Percentiles rank a stretch among this genome's conserved stretches.
These are phyloP conservation scores for Prietella phreatophila DNA, from an alignment of 2,113 vertebrate genomes.

Conservation along the genomic window DNA sequence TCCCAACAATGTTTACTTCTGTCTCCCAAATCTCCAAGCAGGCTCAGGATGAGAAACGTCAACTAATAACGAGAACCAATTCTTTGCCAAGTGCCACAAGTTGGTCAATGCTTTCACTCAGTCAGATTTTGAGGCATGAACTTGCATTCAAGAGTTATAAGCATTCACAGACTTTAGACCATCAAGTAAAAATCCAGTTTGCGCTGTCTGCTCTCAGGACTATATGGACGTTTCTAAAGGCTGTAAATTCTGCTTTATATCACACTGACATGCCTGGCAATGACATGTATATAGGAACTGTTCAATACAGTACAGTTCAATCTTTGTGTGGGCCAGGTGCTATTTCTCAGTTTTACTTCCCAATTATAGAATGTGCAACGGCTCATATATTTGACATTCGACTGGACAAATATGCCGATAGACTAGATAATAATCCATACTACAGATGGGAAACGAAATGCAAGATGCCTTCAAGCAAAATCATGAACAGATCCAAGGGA, in stretches of 20 bases:
- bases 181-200: not conserved
- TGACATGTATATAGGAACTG: not conserved
- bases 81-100: slow-evolving; percentile 45
- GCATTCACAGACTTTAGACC: not conserved
- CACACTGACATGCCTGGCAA: slow-evolving; percentile 12
- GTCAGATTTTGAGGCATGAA: slow-evolving; percentile 15
- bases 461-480: slow-evolving; percentile 6
- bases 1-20: slow-evolving; percentile 48
- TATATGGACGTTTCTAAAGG: not conserved
- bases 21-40: slow-evolving; percentile 28
- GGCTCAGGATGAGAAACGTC: slow-evolving; percentile 46
- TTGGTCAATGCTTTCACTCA: slow-evolving; percentile 48
- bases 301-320: not conserved
- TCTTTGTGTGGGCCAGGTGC: slow-evolving; percentile 3
- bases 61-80: slow-evolving; percentile 56
- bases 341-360: slow-evolving; percentile 19
- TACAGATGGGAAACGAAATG: slow-evolving; percentile 1
- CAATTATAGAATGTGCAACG: slow-evolving; percentile 2
- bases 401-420: slow-evolving; percentile 45
- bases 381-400: slow-evolving; percentile 49
- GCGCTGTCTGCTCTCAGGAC: not conserved
- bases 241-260: slow-evolving; percentile 12
- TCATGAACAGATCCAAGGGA: not conserved
- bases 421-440: slow-evolving; percentile 48
- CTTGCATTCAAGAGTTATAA: not conserved